phyloP scores from a whole-genome alignment of 2,888 invertebrate genomes.

The Chouioia cunea region DNA sequence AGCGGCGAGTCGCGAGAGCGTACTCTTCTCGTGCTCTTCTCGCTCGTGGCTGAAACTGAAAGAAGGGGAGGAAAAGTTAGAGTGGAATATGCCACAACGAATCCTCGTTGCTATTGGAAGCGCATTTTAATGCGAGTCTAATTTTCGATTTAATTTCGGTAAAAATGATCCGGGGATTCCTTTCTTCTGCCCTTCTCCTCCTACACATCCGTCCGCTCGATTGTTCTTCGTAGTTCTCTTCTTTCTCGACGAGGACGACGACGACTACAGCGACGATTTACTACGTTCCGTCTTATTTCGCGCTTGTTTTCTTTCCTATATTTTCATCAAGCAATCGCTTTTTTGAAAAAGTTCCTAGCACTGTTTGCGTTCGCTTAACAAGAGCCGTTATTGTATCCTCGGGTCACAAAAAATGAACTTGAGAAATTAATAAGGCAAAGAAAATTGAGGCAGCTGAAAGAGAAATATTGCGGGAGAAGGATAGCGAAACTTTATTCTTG shows the following conservation, averaged over 20 bases:
- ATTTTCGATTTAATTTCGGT: constrained; percentile 68
- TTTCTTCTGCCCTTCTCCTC: constrained; percentile 28
- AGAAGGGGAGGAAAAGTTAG: background rate
- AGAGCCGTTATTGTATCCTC: background rate
- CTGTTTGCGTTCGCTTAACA: constrained; percentile 19
- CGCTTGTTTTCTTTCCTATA: constrained; percentile 16
- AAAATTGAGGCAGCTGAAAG: background rate
- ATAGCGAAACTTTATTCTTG: constrained; percentile 13
- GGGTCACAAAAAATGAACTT: constrained; percentile 13
- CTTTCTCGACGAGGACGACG: background rate
- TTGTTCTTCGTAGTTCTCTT: constrained; percentile 12
- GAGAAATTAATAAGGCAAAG: constrained; percentile 19
- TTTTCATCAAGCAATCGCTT: constrained; percentile 3
- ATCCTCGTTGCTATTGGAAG: too few species aligned
- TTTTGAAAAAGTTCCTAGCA: constrained; percentile 7
- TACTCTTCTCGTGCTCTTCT: constrained; percentile 16
- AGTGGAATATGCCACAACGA: too few species aligned
- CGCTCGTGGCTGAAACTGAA: constrained; percentile 40
- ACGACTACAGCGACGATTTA: too few species aligned
- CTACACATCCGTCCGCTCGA: constrained; percentile 32
- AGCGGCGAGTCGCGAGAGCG: constrained; percentile 8
- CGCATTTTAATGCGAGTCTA: constrained; percentile 66
- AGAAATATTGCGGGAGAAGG: background rate
- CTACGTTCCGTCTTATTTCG: background rate
- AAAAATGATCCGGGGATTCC: constrained; percentile 62